Conservation (phyloP, 1,140 invertebrate species). For the Caenorhabditis elegans region WBcel235 BX284604.4:16757501-16758000, state of each 20-base stretch:
- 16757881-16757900: no score
- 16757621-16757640: neutral
- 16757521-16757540: constrained; percentile 6
- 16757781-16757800: neutral
- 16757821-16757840: no score
- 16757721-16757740: neutral
- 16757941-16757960: neutral
- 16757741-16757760: constrained; percentile 3
- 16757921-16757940: neutral
- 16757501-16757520: no score
- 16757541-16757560: neutral
- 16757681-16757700: neutral
- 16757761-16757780: constrained; percentile 8
- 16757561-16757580: neutral
- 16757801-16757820: no score
- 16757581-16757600: neutral
- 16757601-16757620: neutral
- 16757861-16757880: no score
- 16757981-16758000: no score
- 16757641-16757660: neutral
- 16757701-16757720: neutral
- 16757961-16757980: neutral
- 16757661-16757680: no score
- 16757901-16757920: no score
- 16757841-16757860: no score